These are phyloP conservation scores for Neomonachus schauinslandi DNA, from an alignment of 2,113 vertebrate species.

Conservation along the genomic window DNA sequence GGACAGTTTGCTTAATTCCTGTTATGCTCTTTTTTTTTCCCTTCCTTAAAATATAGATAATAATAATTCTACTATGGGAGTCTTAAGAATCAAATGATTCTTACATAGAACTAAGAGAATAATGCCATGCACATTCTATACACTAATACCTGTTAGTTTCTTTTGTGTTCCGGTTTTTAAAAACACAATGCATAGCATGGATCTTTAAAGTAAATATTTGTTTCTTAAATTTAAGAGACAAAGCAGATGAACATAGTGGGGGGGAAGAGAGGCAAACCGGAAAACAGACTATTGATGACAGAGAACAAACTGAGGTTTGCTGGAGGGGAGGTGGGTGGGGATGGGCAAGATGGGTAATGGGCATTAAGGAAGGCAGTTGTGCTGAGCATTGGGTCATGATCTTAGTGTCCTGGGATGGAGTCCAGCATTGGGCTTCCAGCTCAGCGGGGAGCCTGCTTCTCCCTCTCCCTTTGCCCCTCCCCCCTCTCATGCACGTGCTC, in stretches of 20 bases:
- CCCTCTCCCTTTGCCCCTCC: no score
- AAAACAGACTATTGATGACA: background rate
- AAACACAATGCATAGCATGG: background rate
- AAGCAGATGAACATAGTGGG: background rate
- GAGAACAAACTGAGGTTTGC: background rate
- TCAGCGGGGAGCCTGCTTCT: no score
- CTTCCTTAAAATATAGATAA: background rate
- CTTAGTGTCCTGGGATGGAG: no score
- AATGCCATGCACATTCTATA: background rate
- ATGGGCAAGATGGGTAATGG: background rate
- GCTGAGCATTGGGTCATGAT: background rate
- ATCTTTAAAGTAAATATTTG: background rate
- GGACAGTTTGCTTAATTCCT: background rate
- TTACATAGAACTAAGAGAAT: background rate
- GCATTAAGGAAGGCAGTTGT: background rate
- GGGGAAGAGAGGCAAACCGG: background rate
- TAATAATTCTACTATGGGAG: background rate
- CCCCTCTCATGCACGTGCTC: no score
- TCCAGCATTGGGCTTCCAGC: no score
- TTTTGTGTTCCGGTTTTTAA: background rate
- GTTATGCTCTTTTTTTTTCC: background rate
- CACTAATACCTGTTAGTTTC: background rate
- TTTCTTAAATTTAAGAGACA: background rate
- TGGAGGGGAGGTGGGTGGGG: background rate
- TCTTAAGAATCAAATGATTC: background rate